These are phyloP conservation scores for Ascaphus truei DNA, from an alignment of 2,113 vertebrate genomes.

Conservation along the genomic window DNA sequence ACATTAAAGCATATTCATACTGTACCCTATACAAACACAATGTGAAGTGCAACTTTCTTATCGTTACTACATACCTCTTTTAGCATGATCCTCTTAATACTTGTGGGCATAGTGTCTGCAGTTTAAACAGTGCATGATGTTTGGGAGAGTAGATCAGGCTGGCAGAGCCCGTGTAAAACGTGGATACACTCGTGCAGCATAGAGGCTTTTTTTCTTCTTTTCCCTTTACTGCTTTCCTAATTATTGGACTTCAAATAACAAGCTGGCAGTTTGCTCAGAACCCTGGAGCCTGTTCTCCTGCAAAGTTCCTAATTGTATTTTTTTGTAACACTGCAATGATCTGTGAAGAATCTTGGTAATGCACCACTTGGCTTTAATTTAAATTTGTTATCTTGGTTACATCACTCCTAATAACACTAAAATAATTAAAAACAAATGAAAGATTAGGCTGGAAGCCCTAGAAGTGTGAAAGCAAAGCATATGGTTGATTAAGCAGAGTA, in stretches of 20 bases:
- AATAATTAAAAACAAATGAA: conserved; percentile 36
- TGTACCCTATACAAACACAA: too few relatives aligned
- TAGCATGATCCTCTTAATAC: too few relatives aligned
- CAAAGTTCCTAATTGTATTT: not conserved
- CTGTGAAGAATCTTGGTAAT: conserved; percentile 1
- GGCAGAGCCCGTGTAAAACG: too few relatives aligned
- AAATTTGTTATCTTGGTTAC: conserved; percentile 32
- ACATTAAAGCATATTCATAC: too few relatives aligned
- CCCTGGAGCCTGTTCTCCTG: not conserved
- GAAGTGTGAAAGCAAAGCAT: conserved; percentile 27
- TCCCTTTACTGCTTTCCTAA: too few relatives aligned
- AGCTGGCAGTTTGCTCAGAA: not conserved
- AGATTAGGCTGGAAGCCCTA: conserved; percentile 19
- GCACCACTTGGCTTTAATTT: conserved; percentile 26
- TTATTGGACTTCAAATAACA: not conserved
- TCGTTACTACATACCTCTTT: too few relatives aligned
- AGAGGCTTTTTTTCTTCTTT: too few relatives aligned
- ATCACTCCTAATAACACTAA: conserved; percentile 27
- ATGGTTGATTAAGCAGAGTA: conserved; percentile 25
- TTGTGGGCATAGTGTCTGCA: too few relatives aligned
- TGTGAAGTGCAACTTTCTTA: too few relatives aligned
- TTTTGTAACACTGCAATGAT: not conserved
- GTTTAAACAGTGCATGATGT: too few relatives aligned
- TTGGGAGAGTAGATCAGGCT: too few relatives aligned
- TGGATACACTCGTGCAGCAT: too few relatives aligned